Percentiles rank a stretch among this genome's conserved stretches.
These are phyloP conservation scores for Formica aserva DNA, from an alignment of 2,888 invertebrate genomes.

Conservation along the genomic window DNA sequence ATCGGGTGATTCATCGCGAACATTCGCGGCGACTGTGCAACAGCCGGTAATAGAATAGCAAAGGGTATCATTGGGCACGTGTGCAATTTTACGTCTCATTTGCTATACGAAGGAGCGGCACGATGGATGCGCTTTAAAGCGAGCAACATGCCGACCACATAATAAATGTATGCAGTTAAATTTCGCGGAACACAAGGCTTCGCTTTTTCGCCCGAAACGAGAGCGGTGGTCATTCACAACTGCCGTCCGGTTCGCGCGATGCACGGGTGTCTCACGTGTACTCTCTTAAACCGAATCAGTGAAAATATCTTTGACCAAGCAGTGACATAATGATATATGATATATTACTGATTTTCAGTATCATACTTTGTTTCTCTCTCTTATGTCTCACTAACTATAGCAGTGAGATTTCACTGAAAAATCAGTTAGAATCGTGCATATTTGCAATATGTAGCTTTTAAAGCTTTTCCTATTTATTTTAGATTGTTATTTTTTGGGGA, in stretches of 20 bases:
- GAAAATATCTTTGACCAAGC: no score
- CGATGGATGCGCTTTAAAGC: constrained; percentile 42
- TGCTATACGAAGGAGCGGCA: constrained; percentile 62
- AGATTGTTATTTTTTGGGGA: not conserved
- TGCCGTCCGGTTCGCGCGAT: not conserved
- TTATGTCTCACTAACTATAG: not conserved
- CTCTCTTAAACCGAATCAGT: no score
- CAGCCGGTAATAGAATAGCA: constrained; percentile 58
- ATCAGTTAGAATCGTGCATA: not conserved
- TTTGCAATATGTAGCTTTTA: not conserved
- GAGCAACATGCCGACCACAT: constrained; percentile 45
- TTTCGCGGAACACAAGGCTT: constrained; percentile 50
- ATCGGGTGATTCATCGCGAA: constrained; percentile 43
- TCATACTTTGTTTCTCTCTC: not conserved
- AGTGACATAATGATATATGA: no score
- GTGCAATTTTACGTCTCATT: constrained; percentile 74
- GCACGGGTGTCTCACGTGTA: not conserved
- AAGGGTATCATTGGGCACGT: constrained; percentile 47
- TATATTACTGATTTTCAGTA: not conserved
- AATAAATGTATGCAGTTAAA: constrained; percentile 49
- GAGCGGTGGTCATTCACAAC: not conserved
- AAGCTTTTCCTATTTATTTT: not conserved
- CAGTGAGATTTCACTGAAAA: not conserved
- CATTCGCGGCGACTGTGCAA: constrained; percentile 54
- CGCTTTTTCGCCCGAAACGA: not conserved